Base-by-base conservation (phyloP, 2,888 invertebrate genomes). In the Amphimallon solstitiale region DNA sequence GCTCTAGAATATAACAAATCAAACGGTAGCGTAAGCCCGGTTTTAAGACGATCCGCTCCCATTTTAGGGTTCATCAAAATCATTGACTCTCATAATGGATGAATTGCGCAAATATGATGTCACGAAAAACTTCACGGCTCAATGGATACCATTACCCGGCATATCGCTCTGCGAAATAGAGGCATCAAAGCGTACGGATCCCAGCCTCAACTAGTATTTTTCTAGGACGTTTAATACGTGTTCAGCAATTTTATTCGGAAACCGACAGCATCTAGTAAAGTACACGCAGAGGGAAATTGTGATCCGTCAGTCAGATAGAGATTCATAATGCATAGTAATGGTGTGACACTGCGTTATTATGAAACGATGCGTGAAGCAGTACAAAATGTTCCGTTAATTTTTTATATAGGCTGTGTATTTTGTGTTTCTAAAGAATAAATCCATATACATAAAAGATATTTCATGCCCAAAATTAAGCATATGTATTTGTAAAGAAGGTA, bases 61-160 rank as follows among this genome's bases (percentile, higher is more conserved):
- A 56, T 56, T 56, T 56, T 40, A 56, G 40, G 56, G 56, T 56
- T 56, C 56, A 56, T 56, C 56, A 40, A 34, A 51, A 51, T 56
- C 23, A 40, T 40, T 40, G 14, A 21, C 38, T 56, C 56, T 21
- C 7, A 40, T 23, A 56, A 56, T 56, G 21, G 40, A 43, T 35
- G 14, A 23, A 23, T 40, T 56, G 40, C 40, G 37, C 56, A 40
- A 21, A 15, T 21, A 40, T 56, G 56, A 56, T 56, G 56, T 56
- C 56, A 56, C 56, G 40, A 56, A 56, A 38, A 40, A 40, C 29
- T 29, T 29, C 29, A 29, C 29, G 29, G 7, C 2, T 29, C 29
- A 29, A 29, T 29, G 29, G 29, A 5, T 5, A 29, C 29, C 29
- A 29, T 29, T 29, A 29, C 34, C 21, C 5, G 14, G 3, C 34